phyloP scores from a whole-genome alignment of 2,797 vertebrate genomes.

The Synaphobranchus kaupii region DNA sequence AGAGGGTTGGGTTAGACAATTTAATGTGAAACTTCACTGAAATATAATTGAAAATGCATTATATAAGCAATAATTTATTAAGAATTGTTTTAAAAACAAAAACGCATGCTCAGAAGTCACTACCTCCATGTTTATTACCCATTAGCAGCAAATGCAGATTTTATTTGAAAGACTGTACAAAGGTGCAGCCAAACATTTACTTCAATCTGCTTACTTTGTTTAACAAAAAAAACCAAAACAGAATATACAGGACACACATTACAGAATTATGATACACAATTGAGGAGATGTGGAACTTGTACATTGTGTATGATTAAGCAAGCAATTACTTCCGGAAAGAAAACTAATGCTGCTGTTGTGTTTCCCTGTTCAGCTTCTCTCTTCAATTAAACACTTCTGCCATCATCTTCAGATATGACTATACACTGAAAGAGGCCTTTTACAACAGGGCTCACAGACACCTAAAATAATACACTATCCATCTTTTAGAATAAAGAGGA shows the following conservation, averaged over 20 bases:
- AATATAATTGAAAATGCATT: background rate
- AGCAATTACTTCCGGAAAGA: background rate
- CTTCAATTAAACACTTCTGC: background rate
- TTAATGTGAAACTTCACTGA: background rate
- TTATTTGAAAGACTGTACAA: background rate
- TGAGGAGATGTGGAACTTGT: background rate
- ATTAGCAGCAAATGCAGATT: conserved; percentile 21
- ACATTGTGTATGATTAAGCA: background rate
- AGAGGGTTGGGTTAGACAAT: background rate
- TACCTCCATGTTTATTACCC: background rate
- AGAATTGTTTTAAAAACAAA: background rate
- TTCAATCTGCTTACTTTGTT: background rate
- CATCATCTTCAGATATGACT: background rate
- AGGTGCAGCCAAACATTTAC: background rate
- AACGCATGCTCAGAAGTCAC: background rate
- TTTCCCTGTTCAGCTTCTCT: background rate
- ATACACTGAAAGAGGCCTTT: conserved; percentile 7
- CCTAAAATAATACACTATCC: background rate
- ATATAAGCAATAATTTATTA: background rate
- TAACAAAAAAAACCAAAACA: background rate
- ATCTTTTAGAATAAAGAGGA: conserved; percentile 14
- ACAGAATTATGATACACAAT: background rate
- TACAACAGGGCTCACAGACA: conserved; percentile 4
- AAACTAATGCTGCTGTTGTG: background rate
- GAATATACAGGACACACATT: background rate